Base-by-base conservation (phyloP, 2,888 invertebrate species). In the Catocala fraxini region DNA sequence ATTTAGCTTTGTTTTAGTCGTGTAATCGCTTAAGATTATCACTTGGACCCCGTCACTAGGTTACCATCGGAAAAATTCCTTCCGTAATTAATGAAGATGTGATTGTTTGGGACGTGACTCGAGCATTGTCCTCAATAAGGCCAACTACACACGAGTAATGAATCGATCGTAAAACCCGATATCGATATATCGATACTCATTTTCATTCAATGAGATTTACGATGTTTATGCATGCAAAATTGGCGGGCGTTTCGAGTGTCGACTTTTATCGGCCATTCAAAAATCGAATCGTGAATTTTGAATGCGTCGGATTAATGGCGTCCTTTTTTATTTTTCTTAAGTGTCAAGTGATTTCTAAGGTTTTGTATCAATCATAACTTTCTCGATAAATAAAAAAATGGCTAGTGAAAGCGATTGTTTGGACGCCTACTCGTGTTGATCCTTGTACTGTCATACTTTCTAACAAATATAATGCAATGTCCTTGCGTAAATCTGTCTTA, bases 11-110 rank as follows among this genome's bases (percentile, higher is more conserved):
- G 25, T 25, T 25, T 3, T 25, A 25, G 25, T 25, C 25, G 25
- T 25, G 25, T 25, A 6, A 53, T 56, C 75, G 75, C 79, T 73
- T 66, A 73, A 74, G 75, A 70, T 77, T 70, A 66, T 83, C 68
- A 71, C 77, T 81, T 78, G 74, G 63, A 65, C 76, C 76, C 63
- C 70, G 75, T 72, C 71, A 70, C 69, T 79, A 78, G 73, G 80
- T 73, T 69, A 75, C 79, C 83, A 85, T 83, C 77, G 67, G 80
- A 84, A 89, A 88, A 88, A 92, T 89, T 87, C 88, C 81, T 81
- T 71, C 66, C 68, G 89, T 91, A 93, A 93, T 93, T 92, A 93
- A 93, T 93, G 91, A 91, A 91, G 91, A 91, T 91, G 91, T 86
- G 84, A 81, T 79, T 76, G 75, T 68, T 70, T 63, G 70, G 63